Evolutionary conservation across 2,888 invertebrate genomes (phyloP), one percentile per base, ranked within the genome.

Genomic region (Cheilosia pagana): DNA sequence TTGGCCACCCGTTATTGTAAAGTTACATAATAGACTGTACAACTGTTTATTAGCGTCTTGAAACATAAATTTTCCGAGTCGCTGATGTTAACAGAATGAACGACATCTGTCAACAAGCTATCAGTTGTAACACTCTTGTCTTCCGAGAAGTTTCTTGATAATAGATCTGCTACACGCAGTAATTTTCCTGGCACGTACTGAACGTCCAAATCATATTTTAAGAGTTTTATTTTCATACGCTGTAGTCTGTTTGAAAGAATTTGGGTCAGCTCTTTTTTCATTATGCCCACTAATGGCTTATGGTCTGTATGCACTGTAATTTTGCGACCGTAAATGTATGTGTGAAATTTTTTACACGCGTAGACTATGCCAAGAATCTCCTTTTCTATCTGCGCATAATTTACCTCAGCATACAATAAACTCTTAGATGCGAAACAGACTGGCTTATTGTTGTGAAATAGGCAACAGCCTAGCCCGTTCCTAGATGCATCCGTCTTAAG

Each of bases 381-480:
- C 16, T 75, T 81, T 86, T 35, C 87, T 21, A 87, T 87, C 21
- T 81, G 67, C 14, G 85, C 81, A 60, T 83, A 86, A 16, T 70
- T 85, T 43, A 23, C 41, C 75, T 89, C 88, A 14, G 87, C 87
- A n/a, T 86, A 75, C 39, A 88, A 88, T 41, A 87, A 62, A 31
- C 79, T 81, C 57, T 87, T 81, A 1, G 89, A 89, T 50, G 87
- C 87, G 83, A 88, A 89, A 1, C 86, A 21, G 1, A 83, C 67
- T 14, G 53, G 53, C 8, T 53, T 53, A 3, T 8, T n/a, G 6
- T 25, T n/a, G 7, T 53, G 53, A n/a, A 41, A 41, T 8, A 86
- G 35, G 41, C 53, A 62, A 45, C 70, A 68, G 6, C 85, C 81
- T 12, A 87, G 89, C 1, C 85, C 62, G 5, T 81, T 28, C 21